Base-by-base conservation (phyloP, 2,888 invertebrate species). In the Ditula angustiorana region DNA sequence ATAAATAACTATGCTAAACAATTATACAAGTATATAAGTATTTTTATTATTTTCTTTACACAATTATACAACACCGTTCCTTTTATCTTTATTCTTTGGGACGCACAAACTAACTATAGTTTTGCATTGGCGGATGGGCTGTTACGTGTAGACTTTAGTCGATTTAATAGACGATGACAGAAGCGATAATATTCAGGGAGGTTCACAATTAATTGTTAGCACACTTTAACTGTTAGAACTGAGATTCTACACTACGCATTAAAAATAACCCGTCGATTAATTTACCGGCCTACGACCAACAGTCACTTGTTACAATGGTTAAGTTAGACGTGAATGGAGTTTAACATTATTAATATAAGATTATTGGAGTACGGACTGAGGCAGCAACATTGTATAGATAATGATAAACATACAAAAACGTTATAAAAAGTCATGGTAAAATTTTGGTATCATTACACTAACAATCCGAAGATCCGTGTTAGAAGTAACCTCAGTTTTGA, bases 1-100 rank as follows among this genome's bases (percentile, higher is more conserved):
- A 92, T 92, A 92, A 92, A 91, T 92, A 82, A 87, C 87, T 91
- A 91, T 82, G 70, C 87, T 90, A 88, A 88, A 87, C 85, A 86
- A 88, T 87, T 90, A 87, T 90, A 92, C 89, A 91, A 74, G 85
- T 90, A 88, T 86, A 89, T 88, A 89, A 84, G 85, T 88, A 85
- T 88, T 87, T 88, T 86, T 86, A 86, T 86, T 85, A 82, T 82
- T 81, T 86, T 80, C 64, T 89, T 88, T 91, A 86, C 88, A 92
- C 88, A 92, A 90, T 90, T 90, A 89, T 92, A 92, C 91, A 92
- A 88, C 87, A 85, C 82, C 83, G 73, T 85, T 82, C 85, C 82
- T 81, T 86, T 89, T 85, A 86, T 86, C 86, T 3, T 87, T 90
- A 90, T 80, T 92, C 92, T 92, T 92, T 92, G 92, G 92, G 87